Base-by-base conservation (phyloP, 1,140 invertebrate species). In the Alviniconcha marisindica region DNA sequence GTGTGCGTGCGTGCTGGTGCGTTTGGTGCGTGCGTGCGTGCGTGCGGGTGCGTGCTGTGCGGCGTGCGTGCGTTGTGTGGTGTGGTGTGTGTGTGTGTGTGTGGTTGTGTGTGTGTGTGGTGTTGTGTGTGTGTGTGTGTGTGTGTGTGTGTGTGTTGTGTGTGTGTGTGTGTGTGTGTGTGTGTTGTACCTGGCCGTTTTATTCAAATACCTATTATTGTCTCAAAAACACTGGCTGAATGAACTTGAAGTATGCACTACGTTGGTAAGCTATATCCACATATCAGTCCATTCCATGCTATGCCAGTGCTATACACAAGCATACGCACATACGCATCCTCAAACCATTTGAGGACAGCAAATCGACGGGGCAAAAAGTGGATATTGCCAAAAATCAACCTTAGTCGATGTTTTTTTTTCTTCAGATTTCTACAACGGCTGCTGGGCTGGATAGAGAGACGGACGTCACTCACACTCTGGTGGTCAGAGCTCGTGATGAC, bases 371-470 rank as follows among this genome's bases (percentile, higher is more conserved):
- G n/a, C n/a, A n/a, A n/a, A n/a, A n/a, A n/a, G n/a, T n/a, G n/a
- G n/a, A n/a, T n/a, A n/a, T n/a, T n/a, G n/a, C n/a, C n/a, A n/a
- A n/a, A n/a, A n/a, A n/a, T n/a, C n/a, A n/a, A n/a, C n/a, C n/a
- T n/a, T n/a, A n/a, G n/a, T 63, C 5, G 60, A 12, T 63, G 60
- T 63, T 63, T 63, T 63, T 5, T 63, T 63, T 63, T 63, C 5
- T 5, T 48, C 40, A 83, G 40, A 76, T 77, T 28, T 82, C 82
- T 24, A 84, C 76, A 18, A 56, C 84, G 2, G 56, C 63, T 3
- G 71, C 77, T 28, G 48, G 60, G 15, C 44, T 89, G 28, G 85
- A 89, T 74, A 83, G 88, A 79, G 86, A 89, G 79, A 84, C 56
- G 0, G 73, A 48, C 24, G 76, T 76, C 10, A 74, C n/a, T 33